A percentile compares a stretch with the other conserved stretches of the same genome.
Evolutionary conservation across 1,140 invertebrate genomes (phyloP).

Genomic region (Drosophila bifasciata): DNA sequence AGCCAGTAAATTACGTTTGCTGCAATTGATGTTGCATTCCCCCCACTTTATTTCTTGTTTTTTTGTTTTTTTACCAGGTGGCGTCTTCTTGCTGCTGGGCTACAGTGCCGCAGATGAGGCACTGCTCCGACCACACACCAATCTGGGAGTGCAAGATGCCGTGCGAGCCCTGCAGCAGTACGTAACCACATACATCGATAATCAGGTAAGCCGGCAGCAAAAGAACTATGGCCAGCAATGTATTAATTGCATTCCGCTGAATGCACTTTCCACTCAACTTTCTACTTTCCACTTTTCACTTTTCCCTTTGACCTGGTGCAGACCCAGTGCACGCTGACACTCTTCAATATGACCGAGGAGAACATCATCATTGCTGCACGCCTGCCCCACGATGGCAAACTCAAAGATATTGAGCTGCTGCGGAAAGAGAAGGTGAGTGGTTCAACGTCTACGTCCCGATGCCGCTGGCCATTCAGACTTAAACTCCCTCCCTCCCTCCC

Average conservation of each 20-base stretch:
- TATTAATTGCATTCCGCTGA: slow-evolving; percentile 62
- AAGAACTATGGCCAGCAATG: slow-evolving; percentile 10
- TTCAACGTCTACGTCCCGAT: slow-evolving; percentile 46
- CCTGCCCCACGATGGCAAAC: slow-evolving; percentile 88
- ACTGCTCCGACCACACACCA: slow-evolving; percentile 91
- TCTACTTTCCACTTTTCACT: neutral
- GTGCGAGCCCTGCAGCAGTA: slow-evolving; percentile 91
- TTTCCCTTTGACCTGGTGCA: slow-evolving; percentile 74
- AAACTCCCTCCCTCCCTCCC: too few relatives aligned
- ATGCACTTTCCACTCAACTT: too few relatives aligned
- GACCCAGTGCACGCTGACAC: slow-evolving; percentile 92
- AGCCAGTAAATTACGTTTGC: slow-evolving; percentile 65
- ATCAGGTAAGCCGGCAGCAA: slow-evolving; percentile 86
- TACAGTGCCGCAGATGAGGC: slow-evolving; percentile 94
- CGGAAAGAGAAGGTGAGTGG: slow-evolving; percentile 88
- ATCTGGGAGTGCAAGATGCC: slow-evolving; percentile 91
- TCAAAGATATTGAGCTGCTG: slow-evolving; percentile 86
- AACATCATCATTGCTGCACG: slow-evolving; percentile 94
- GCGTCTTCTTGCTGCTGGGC: slow-evolving; percentile 93
- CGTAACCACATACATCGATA: slow-evolving; percentile 88
- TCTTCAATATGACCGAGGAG: slow-evolving; percentile 93
- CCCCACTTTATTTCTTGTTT: neutral
- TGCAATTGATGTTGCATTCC: slow-evolving; percentile 63
- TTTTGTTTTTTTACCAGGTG: slow-evolving; percentile 86
- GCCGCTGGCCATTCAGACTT: slow-evolving; percentile 28